These are phyloP conservation scores for Lepidurus packardi DNA, from an alignment of 1,140 invertebrate species.

Conservation along the genomic window DNA sequence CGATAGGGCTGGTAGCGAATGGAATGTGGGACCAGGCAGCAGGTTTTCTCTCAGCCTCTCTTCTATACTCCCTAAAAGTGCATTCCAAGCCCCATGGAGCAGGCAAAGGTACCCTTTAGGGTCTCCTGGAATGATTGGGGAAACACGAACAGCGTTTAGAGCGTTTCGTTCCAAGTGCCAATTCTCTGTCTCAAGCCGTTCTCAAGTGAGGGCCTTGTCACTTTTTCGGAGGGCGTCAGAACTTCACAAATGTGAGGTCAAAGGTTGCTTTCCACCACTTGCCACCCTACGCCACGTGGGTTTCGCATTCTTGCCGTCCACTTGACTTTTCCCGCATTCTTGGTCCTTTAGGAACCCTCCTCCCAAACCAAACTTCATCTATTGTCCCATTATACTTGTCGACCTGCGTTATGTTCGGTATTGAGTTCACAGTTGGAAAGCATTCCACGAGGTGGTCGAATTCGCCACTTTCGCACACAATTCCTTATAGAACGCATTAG, in stretches of 20 bases:
- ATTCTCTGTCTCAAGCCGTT: conserved; percentile 8
- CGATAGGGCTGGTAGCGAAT: background rate
- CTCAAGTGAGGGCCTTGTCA: background rate
- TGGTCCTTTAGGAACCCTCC: background rate
- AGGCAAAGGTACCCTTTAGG: conserved; percentile 8
- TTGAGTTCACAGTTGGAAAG: background rate
- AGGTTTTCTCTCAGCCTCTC: conserved; percentile 13
- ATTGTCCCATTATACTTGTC: too few species aligned
- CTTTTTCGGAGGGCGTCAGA: background rate
- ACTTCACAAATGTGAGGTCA: conserved; percentile 3
- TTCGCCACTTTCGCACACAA: background rate
- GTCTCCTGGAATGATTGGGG: background rate
- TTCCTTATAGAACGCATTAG: background rate
- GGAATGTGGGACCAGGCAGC: conserved; percentile 6
- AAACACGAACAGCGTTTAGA: background rate
- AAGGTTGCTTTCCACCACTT: background rate
- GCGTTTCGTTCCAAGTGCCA: conserved; percentile 4
- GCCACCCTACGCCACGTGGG: conserved; percentile 1
- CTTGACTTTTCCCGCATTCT: background rate
- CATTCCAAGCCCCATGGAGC: conserved; percentile 4
- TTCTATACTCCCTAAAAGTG: background rate
- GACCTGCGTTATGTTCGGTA: background rate
- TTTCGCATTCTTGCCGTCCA: conserved; percentile 1
- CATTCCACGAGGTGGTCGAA: background rate
- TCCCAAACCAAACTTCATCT: background rate